A percentile compares a stretch with the other conserved stretches of the same genome.
Conservation (phyloP, 2,888 invertebrate genomes). For the Agrochola lychnidis region DNA sequence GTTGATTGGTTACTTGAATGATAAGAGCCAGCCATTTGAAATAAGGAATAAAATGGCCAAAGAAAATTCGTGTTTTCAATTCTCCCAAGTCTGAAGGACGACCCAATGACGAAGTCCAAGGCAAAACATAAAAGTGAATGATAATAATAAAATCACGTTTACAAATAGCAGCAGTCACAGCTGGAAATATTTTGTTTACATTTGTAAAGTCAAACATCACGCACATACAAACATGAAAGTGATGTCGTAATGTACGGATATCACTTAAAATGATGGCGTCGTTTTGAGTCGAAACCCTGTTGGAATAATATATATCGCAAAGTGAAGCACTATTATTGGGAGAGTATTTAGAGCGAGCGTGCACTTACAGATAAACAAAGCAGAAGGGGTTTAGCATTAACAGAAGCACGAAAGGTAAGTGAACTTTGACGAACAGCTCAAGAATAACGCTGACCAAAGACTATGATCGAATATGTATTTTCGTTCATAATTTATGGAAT, state of each 20-base stretch:
- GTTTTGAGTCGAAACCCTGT: conserved; percentile 52
- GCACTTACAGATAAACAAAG: conserved; percentile 79
- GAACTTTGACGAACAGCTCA: conserved; percentile 65
- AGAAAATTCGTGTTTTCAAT: conserved; percentile 22
- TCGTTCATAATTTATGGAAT: conserved; percentile 16
- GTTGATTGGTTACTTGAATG: conserved; percentile 15
- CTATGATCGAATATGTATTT: conserved; percentile 51
- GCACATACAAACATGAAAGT: conserved; percentile 51
- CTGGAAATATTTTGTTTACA: conserved; percentile 59
- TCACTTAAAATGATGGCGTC: conserved; percentile 44
- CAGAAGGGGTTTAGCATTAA: conserved; percentile 73
- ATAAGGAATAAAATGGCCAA: background rate
- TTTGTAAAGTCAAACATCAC: conserved; percentile 35
- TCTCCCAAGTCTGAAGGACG: conserved; percentile 18
- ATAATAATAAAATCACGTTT: conserved; percentile 57
- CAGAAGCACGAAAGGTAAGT: conserved; percentile 70
- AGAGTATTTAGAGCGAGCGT: conserved; percentile 76
- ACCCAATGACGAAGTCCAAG: conserved; percentile 24
- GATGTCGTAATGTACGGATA: conserved; percentile 40
- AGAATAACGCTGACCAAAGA: conserved; percentile 63
- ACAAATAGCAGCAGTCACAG: conserved; percentile 48
- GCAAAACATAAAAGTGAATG: conserved; percentile 17
- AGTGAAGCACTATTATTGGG: conserved; percentile 70
- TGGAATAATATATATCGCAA: conserved; percentile 65
- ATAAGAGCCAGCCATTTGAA: conserved; percentile 23